Base-by-base conservation (phyloP, 2,113 vertebrate species). In the Spizaetus ornatus region DNA sequence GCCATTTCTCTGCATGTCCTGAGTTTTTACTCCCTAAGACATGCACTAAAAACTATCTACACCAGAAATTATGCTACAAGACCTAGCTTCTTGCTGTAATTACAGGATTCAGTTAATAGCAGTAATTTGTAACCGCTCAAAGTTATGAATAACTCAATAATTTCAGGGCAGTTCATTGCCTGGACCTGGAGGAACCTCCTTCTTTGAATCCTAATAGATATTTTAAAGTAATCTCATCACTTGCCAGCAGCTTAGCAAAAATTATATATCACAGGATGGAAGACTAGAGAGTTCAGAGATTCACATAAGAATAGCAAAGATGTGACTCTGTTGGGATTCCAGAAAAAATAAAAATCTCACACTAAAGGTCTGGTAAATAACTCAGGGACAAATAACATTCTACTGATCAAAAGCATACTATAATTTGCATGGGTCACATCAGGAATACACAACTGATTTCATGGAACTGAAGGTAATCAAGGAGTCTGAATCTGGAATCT, bases 81-180 rank as follows among this genome's bases (percentile, higher is more conserved):
- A 79, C 50, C 25, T 65, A 89, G 34, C 56, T 79, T 82, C 86
- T 87, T 73, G 45, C 53, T 95, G 66, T 94, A 95, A 96, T 91
- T 95, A 90, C 66, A 94, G 55, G 50, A 90, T 79, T 95, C 0
- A 0, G 77, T 85, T 96, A 93, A 95, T 87, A 93, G 86, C 62
- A 80, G 86, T 87, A 61, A 93, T 95, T 97, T 95, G 62, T 87
- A 89, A 87, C 74, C 85, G 78, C 81, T 87, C 58, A 55, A 85
- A 89, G 66, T 95, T 95, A 91, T 58, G 40, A 72, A 94, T 94
- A 94, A 96, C 93, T 95, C 89, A 82, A 9, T 95, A 91, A 95
- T 93, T 90, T 90, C 87, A 91, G 84, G 63, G 78, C 27, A 90
- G 62, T 50, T 95, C 71, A 34, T 88, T 90, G 84, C 74, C 29